Conservation (phyloP, 2,797 vertebrate genomes). For the Pteropus rufus region DNA sequence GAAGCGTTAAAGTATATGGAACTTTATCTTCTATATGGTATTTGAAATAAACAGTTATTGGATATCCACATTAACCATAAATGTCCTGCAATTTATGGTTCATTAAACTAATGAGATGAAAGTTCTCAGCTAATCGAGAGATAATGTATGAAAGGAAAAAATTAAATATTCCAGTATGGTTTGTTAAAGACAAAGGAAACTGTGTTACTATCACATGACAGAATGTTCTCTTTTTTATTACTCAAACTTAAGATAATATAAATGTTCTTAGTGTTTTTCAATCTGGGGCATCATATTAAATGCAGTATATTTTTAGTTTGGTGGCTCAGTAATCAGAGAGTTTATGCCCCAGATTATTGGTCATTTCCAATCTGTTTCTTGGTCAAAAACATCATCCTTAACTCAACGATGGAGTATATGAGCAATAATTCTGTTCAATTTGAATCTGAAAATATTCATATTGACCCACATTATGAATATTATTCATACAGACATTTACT, state of each 20-base stretch:
- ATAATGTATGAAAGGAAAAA: background rate
- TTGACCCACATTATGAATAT: background rate
- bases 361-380: background rate
- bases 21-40: background rate
- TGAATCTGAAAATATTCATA: background rate
- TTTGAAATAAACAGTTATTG: constrained; percentile 19
- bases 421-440: background rate
- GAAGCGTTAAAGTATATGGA: background rate
- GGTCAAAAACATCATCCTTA: background rate
- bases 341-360: background rate
- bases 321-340: background rate
- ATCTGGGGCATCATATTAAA: background rate
- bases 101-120: constrained; percentile 15
- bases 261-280: background rate
- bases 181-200: constrained; percentile 22
- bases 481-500: background rate
- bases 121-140: constrained; percentile 8
- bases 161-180: background rate
- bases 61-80: background rate
- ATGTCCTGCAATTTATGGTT: constrained; percentile 20
- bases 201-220: background rate
- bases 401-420: background rate
- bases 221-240: background rate
- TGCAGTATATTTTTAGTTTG: background rate
- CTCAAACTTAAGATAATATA: background rate